Conservation (phyloP, 2,113 vertebrate genomes). For the Todiramphus saurophagus region DNA sequence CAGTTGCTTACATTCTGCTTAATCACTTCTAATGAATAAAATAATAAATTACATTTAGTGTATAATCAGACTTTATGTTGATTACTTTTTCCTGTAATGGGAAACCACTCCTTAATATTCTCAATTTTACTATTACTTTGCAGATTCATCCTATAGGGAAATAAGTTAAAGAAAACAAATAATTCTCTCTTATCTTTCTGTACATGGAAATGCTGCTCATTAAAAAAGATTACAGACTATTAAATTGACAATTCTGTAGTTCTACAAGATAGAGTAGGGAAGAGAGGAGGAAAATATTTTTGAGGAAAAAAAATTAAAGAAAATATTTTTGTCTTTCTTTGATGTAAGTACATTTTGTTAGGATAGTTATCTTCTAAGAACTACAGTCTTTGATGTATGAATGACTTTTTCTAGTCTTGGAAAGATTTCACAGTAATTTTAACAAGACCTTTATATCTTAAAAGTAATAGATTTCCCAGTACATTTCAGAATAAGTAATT, state of each 20-base stretch:
- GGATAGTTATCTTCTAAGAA: neutral
- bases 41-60: neutral
- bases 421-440: conserved; percentile 45
- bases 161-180: neutral
- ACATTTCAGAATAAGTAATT: neutral
- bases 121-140: neutral
- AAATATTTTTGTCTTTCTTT: neutral
- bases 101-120: neutral
- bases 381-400: neutral
- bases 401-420: neutral
- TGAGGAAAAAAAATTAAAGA: neutral
- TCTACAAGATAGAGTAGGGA: neutral
- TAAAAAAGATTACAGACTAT: neutral
- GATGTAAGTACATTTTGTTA: neutral
- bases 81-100: neutral
- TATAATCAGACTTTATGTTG: neutral
- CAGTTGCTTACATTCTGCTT: neutral
- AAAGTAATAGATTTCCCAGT: neutral
- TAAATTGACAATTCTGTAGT: neutral
- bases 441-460: neutral
- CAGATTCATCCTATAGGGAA: neutral
- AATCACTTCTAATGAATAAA: neutral
- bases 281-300: neutral
- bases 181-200: neutral
- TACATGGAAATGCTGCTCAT: neutral